Conservation (phyloP, 2,888 invertebrate species). For the Dasypogon diadema region DNA sequence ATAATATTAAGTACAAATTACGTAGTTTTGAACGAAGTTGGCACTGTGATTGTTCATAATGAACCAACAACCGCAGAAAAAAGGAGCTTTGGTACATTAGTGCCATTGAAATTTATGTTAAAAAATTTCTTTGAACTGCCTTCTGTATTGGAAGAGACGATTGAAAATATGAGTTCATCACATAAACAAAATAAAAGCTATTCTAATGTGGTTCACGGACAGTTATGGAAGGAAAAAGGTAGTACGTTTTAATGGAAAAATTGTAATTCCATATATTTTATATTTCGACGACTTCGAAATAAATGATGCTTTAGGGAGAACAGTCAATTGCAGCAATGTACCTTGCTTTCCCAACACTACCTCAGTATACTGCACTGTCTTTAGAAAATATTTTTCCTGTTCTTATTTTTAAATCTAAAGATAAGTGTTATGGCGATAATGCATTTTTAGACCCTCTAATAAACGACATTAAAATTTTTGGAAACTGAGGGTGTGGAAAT, state of each 20-base stretch:
- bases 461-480: background rate
- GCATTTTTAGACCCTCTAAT: background rate
- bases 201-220: background rate
- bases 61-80: background rate
- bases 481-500: background rate
- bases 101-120: background rate
- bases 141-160: background rate
- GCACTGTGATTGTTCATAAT: background rate
- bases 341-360: background rate
- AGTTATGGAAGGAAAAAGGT: background rate
- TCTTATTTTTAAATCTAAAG: too few species aligned
- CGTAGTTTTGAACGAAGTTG: background rate
- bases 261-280: background rate
- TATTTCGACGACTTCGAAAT: background rate
- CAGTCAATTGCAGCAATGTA: background rate
- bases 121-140: background rate
- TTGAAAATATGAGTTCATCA: background rate
- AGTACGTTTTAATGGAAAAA: background rate
- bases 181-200: background rate
- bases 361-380: background rate
- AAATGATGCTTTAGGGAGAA: background rate
- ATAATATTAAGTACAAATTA: slow-evolving; percentile 37
- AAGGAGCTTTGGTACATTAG: background rate
- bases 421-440: too few species aligned
- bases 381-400: background rate